Evolutionary conservation across 2,797 vertebrate genomes (phyloP).

Genomic region (Chelon labrosus): DNA sequence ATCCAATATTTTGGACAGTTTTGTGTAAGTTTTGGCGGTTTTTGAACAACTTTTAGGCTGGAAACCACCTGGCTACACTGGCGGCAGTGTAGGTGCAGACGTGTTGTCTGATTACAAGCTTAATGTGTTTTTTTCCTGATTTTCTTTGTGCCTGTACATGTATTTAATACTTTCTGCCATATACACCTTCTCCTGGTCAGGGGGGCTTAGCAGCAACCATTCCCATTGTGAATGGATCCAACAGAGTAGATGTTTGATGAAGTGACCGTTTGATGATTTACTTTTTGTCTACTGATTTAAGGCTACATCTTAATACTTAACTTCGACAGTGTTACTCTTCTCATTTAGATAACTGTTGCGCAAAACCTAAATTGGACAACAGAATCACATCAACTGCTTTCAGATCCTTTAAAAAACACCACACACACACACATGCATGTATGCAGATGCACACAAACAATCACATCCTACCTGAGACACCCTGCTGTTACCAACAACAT

Average conservation of each 20-base stretch:
- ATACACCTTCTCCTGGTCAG: neutral
- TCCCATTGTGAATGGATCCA: no score
- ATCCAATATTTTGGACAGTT: no score
- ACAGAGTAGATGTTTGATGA: no score
- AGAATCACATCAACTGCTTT: neutral
- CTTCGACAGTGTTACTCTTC: neutral
- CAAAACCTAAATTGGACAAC: no score
- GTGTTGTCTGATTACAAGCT: neutral
- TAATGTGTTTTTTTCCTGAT: neutral
- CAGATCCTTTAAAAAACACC: constrained; percentile 33
- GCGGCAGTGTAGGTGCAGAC: no score
- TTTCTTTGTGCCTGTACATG: no score
- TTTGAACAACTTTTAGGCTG: no score
- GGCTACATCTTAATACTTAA: no score
- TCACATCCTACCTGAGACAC: constrained; percentile 56
- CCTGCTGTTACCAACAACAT: constrained; percentile 52
- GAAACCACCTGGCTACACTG: no score
- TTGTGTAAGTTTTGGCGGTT: no score
- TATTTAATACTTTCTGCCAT: no score
- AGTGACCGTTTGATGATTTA: neutral
- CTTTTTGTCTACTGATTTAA: no score
- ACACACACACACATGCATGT: constrained; percentile 24
- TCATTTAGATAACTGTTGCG: neutral
- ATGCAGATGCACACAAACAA: constrained; percentile 34
- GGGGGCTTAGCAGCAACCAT: neutral